Conservation (phyloP, 2,113 vertebrate genomes). For the Chloroceryle aenea region DNA sequence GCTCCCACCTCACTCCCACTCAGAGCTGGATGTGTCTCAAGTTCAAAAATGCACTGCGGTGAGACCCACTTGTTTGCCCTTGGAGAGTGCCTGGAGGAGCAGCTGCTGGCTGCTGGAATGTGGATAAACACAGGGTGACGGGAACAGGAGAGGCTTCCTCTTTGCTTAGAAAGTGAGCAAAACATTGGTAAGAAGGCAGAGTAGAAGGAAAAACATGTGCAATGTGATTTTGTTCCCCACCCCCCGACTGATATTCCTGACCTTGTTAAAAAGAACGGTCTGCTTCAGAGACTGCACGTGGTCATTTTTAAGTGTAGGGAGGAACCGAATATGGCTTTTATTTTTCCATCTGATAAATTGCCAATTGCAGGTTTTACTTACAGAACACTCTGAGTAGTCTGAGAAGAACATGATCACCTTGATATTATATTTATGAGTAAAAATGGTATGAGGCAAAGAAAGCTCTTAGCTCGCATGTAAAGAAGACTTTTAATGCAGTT, state of each 20-base stretch:
- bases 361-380: constrained; percentile 56
- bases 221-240: background rate
- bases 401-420: constrained; percentile 51
- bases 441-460: constrained; percentile 37
- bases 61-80: constrained; percentile 50
- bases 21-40: background rate
- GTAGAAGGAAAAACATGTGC: constrained; percentile 64
- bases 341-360: constrained; percentile 56
- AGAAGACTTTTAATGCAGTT: constrained; percentile 27
- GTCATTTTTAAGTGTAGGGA: constrained; percentile 28
- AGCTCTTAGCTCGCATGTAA: constrained; percentile 29
- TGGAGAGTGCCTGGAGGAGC: constrained; percentile 45
- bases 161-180: constrained; percentile 78
- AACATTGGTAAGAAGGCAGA: constrained; percentile 59
- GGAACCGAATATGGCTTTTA: constrained; percentile 25
- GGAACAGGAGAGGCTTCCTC: constrained; percentile 76
- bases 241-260: background rate
- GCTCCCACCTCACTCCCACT: background rate
- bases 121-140: constrained; percentile 61
- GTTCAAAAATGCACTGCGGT: background rate
- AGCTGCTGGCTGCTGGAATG: constrained; percentile 45
- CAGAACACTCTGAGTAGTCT: constrained; percentile 33
- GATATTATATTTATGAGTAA: constrained; percentile 66
- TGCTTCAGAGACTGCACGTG: constrained; percentile 37
- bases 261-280: constrained; percentile 25